phyloP scores from a whole-genome alignment of 2,797 vertebrate genomes.

The Alfaro cultratus region DNA sequence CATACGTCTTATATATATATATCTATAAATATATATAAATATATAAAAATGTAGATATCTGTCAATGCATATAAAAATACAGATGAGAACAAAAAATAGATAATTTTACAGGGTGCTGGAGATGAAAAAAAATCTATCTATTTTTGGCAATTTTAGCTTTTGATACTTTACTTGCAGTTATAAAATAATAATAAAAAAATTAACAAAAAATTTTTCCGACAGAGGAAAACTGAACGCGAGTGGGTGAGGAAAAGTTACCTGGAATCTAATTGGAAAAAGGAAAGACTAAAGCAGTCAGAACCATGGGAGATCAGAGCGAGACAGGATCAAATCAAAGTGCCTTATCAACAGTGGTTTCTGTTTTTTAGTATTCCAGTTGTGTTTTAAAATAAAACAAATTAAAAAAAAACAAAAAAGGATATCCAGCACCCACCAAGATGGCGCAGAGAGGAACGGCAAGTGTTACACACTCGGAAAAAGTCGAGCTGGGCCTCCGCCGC shows the following conservation, averaged over 20 bases:
- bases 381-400: constrained; percentile 42
- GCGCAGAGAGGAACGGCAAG: constrained; percentile 70
- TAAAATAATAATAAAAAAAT: constrained; percentile 89
- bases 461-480: constrained; percentile 59
- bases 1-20: constrained; percentile 88
- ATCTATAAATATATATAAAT: constrained; percentile 78
- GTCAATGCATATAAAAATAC: constrained; percentile 94
- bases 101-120: constrained; percentile 99
- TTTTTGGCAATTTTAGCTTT: constrained; percentile 99
- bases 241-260: constrained; percentile 63
- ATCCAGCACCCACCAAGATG: constrained; percentile 78
- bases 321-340: constrained; percentile 80
- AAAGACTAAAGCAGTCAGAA: constrained; percentile 74
- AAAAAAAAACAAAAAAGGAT: constrained; percentile 50
- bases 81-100: constrained; percentile 97
- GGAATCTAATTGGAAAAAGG: constrained; percentile 75
- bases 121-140: constrained; percentile 87
- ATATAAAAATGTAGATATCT: constrained; percentile 95
- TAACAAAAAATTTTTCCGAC: constrained; percentile 74
- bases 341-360: constrained; percentile 83
- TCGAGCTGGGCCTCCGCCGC: constrained; percentile 66
- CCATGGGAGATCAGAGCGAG: constrained; percentile 51
- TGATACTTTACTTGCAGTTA: constrained; percentile 97
- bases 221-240: constrained; percentile 65
- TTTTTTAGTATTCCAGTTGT: constrained; percentile 81